Conservation (phyloP, 2,113 vertebrate species). For the Mobula hypostoma region DNA sequence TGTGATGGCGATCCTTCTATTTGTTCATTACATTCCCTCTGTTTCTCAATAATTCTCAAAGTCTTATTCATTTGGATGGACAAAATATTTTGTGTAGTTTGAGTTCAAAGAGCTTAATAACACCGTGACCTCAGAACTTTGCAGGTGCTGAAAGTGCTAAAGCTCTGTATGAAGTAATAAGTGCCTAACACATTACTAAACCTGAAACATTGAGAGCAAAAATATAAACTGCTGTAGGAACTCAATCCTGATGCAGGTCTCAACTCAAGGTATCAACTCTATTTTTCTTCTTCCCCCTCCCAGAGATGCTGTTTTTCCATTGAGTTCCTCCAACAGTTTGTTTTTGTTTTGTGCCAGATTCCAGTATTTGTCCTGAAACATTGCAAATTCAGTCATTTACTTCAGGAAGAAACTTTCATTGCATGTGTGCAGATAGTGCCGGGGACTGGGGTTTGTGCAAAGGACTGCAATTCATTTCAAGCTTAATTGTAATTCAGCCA, state of each 20-base stretch:
- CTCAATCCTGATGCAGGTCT: no score
- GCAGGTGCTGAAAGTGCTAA: background rate
- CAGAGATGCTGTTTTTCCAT: no score
- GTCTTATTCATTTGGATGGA: background rate
- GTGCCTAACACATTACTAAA: background rate
- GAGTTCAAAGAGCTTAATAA: background rate
- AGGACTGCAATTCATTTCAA: background rate
- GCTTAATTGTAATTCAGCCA: no score
- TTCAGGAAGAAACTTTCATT: background rate
- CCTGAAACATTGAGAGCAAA: background rate
- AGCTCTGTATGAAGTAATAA: background rate
- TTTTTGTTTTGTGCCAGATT: no score
- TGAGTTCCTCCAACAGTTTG: no score
- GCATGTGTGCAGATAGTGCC: background rate
- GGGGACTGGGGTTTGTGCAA: background rate
- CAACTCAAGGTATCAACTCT: no score
- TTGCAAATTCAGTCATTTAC: background rate
- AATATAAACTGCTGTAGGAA: no score
- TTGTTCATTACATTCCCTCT: no score
- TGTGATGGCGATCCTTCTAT: no score
- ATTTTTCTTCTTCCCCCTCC: no score
- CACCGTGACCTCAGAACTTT: background rate
- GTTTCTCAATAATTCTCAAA: no score
- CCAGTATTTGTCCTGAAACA: no score
- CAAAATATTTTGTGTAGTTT: background rate